Evolutionary conservation across 2,113 vertebrate species (phyloP).

Genomic region (Nematolebias whitei): DNA sequence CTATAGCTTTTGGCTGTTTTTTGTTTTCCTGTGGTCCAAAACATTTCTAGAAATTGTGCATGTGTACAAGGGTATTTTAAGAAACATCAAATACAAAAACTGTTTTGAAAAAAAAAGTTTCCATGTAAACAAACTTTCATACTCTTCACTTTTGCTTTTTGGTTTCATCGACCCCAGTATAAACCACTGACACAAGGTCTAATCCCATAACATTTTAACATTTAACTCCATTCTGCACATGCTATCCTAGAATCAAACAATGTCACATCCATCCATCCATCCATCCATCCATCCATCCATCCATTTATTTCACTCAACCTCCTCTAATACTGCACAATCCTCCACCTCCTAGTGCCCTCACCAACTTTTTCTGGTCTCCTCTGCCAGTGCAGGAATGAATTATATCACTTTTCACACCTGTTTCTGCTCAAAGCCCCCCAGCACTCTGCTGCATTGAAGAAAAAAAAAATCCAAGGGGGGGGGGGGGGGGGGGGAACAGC

Average conservation of each 20-base stretch:
- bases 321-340: conserved; percentile 14
- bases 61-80: no score
- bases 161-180: neutral
- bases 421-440: conserved; percentile 89
- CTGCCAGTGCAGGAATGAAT: conserved; percentile 89
- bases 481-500: conserved; percentile 44
- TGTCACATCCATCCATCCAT: neutral
- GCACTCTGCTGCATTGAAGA: conserved; percentile 78
- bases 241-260: neutral
- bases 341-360: conserved; percentile 42
- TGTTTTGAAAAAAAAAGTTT: no score
- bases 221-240: neutral
- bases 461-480: conserved; percentile 77
- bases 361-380: conserved; percentile 50
- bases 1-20: no score
- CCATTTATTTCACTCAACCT: conserved; percentile 4
- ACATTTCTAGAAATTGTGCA: no score
- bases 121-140: no score
- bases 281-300: conserved; percentile 18
- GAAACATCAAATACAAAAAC: no score
- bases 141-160: neutral
- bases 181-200: neutral
- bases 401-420: conserved; percentile 92
- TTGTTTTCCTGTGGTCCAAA: no score
- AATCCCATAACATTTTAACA: no score